Conservation (phyloP, 2,888 invertebrate genomes). For the Lacanobia oleracea region DNA sequence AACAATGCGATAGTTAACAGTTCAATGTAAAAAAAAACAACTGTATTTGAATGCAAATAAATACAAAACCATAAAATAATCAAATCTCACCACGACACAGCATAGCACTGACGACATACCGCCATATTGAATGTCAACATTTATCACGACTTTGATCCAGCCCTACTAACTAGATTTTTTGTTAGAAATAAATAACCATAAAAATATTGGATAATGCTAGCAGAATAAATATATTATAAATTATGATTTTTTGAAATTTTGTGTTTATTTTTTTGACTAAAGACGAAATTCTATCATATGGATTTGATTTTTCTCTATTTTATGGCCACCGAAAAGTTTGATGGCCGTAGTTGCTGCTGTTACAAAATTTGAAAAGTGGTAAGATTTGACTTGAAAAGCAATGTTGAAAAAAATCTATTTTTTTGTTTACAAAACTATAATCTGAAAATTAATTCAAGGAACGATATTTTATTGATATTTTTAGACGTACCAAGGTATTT, state of each 20-base stretch:
- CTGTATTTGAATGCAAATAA: conserved; percentile 74
- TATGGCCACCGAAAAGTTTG: conserved; percentile 71
- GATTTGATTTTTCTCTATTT: conserved; percentile 81
- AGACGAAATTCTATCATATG: conserved; percentile 80
- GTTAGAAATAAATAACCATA: conserved; percentile 65
- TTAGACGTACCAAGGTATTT: too few species aligned
- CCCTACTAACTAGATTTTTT: conserved; percentile 75
- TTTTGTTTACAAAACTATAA: background rate
- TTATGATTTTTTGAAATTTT: conserved; percentile 85
- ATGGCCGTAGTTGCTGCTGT: conserved; percentile 54
- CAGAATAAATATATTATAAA: conserved; percentile 68
- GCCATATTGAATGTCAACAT: conserved; percentile 97
- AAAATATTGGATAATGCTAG: conserved; percentile 64
- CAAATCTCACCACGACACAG: conserved; percentile 98
- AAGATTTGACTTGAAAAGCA: background rate
- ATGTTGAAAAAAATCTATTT: background rate
- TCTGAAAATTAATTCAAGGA: background rate
- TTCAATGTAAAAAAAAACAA: conserved; percentile 69
- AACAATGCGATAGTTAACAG: conserved; percentile 66
- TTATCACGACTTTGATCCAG: conserved; percentile 84
- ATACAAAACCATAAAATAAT: conserved; percentile 81
- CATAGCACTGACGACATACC: conserved; percentile 99
- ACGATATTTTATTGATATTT: background rate
- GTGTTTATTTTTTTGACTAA: conserved; percentile 86
- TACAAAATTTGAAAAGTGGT: conserved; percentile 42